phyloP scores from a whole-genome alignment of 2,888 invertebrate species.

The Drosophila buzzatii region DNA sequence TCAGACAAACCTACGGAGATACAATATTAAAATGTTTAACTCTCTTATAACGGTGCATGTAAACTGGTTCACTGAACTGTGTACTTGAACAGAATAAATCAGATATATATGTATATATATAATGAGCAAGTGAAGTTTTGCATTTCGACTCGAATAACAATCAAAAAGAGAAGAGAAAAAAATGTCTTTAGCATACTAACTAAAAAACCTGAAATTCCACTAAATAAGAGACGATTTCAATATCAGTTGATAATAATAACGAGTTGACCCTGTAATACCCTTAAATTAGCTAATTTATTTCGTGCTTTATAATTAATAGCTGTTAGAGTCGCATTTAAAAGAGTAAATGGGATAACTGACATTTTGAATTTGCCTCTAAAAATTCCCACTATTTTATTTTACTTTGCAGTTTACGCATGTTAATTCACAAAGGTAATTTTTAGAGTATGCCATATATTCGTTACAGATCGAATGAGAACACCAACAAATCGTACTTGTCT shows the following conservation, averaged over 20 bases:
- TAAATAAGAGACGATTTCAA: neutral
- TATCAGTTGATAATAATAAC: neutral
- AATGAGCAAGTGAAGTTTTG: constrained; percentile 3
- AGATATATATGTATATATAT: neutral
- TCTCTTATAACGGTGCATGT: constrained; percentile 1
- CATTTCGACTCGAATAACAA: constrained; percentile 10
- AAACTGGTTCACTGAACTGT: constrained; percentile 39
- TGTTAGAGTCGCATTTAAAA: neutral
- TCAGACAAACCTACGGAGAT: neutral
- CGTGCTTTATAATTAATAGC: neutral
- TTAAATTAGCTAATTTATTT: neutral
- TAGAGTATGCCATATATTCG: neutral
- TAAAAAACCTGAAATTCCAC: constrained; percentile 32
- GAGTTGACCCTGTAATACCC: constrained; percentile 19
- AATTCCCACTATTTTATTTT: neutral
- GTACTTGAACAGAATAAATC: constrained; percentile 12
- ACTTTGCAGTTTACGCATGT: too few species aligned
- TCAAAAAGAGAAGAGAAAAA: constrained; percentile 25
- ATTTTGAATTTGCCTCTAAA: neutral
- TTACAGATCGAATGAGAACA: neutral
- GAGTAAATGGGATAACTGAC: neutral
- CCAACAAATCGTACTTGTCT: too few species aligned
- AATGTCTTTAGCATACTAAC: constrained; percentile 24
- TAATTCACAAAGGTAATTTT: neutral
- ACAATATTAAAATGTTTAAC: constrained; percentile 1